These are phyloP conservation scores for Prionace glauca DNA, from an alignment of 2,797 vertebrate species.

Conservation along the genomic window DNA sequence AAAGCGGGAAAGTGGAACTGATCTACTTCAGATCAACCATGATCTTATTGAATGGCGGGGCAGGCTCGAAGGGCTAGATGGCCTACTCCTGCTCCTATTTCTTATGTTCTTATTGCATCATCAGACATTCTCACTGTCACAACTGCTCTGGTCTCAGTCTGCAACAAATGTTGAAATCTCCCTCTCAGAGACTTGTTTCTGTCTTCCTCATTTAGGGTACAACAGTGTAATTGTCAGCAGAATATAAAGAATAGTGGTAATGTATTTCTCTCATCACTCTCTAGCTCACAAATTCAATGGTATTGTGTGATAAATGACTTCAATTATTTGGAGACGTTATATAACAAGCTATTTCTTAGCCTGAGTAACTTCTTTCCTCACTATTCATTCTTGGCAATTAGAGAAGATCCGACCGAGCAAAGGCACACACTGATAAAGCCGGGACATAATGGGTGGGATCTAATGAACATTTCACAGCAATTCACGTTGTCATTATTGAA, in stretches of 20 bases:
- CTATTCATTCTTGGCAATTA: neutral
- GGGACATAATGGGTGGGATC: neutral
- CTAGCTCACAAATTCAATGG: neutral
- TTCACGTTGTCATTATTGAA: neutral
- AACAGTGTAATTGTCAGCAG: neutral
- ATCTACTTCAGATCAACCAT: no score
- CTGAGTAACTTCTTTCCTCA: neutral
- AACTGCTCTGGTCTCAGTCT: no score
- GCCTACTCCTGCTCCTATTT: no score
- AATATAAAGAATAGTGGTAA: neutral
- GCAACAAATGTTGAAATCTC: neutral
- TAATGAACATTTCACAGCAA: neutral
- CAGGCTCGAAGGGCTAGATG: no score
- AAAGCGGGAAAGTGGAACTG: no score
- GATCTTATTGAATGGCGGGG: no score
- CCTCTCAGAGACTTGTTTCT: neutral
- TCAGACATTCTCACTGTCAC: neutral
- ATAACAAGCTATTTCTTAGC: neutral
- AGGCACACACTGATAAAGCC: neutral
- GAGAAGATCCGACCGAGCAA: neutral
- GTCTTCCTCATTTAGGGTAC: neutral
- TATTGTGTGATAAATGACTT: neutral
- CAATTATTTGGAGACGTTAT: neutral
- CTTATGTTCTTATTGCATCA: no score
- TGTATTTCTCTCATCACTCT: no score